Evolutionary conservation across 2,113 vertebrate genomes (phyloP), one percentile per base, ranked within the genome.

Genomic region (Prolemur simus): DNA sequence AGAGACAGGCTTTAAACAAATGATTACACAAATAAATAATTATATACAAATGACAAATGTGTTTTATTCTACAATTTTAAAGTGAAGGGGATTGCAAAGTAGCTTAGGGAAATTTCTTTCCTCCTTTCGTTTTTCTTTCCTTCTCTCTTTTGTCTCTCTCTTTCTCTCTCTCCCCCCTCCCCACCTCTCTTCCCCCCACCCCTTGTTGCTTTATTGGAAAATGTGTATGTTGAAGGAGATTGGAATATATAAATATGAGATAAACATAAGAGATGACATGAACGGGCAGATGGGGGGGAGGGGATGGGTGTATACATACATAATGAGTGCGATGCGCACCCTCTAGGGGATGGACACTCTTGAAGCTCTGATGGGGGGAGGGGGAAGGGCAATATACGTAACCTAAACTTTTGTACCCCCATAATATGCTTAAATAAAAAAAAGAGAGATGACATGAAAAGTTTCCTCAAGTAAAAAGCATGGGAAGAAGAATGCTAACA

Each of bases 141-240:
- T 4, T 13, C 8, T 32, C 54, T 2, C 3, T 73, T 97, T 92
- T 21, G 18, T 64, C 27, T 32, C 11, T 32, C 63, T 64, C 6
- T 64, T 5, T 0, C 32, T 11, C n/a, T 1, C n/a, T 39, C 20
- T 5, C n/a, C 20, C 18, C 2, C 17, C 6, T 21, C 20, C 6
- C 7, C 54, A 49, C 54, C 52, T 4, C 64, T 20, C 66, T 37
- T 20, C 5, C 27, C 6, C 17, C 37, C 10, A 27, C 6, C 32
- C 13, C 63, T 94, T 92, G 7, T 80, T 73, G 8, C 32, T 87
- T 60, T 42, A 42, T 94, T 97, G 91, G 94, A 92, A 94, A 97
- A 92, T 69, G 58, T 37, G 14, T 91, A 45, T 42, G 32, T 45
- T 94, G 60, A 87, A 74, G 8, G 39, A 74, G 4, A 3, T 14